phyloP scores from a whole-genome alignment of 2,113 vertebrate species.

The Nycticebus coucang region DNA sequence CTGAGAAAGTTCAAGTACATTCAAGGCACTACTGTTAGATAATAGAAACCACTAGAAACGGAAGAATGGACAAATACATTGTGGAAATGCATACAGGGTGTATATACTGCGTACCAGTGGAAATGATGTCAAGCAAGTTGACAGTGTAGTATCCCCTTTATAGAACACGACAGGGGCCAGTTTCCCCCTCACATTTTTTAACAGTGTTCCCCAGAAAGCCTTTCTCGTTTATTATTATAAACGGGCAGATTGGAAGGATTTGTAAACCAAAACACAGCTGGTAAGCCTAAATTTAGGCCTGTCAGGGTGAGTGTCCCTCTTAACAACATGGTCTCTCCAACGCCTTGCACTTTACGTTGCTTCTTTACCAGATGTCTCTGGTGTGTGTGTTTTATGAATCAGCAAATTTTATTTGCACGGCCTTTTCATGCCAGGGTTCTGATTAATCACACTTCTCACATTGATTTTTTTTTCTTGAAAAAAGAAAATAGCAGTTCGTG shows the following conservation, averaged over 20 bases:
- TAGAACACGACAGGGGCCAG: background rate
- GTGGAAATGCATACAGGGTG: background rate
- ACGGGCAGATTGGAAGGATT: conserved; percentile 71
- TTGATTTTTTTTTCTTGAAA: conserved; percentile 46
- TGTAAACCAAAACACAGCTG: conserved; percentile 81
- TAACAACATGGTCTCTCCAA: conserved; percentile 66
- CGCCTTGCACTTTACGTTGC: conserved; percentile 60
- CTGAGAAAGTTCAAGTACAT: background rate
- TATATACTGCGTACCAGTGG: background rate
- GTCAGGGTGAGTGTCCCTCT: conserved; percentile 72
- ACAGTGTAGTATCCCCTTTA: conserved; percentile 31
- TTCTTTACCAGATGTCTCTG: conserved; percentile 75
- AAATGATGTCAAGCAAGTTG: conserved; percentile 59
- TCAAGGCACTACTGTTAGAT: background rate
- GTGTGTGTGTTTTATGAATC: conserved; percentile 61
- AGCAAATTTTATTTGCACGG: conserved; percentile 68
- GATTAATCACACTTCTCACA: conserved; percentile 70
- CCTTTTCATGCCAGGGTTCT: conserved; percentile 73
- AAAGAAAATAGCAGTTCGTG: conserved; percentile 69
- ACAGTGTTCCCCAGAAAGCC: conserved; percentile 44
- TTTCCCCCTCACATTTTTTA: conserved; percentile 46
- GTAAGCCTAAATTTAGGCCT: conserved; percentile 76
- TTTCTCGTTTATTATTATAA: conserved; percentile 76
- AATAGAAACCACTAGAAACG: background rate
- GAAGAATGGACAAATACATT: conserved; percentile 5